Evolutionary conservation across 2,888 invertebrate genomes (phyloP).

Genomic region (Psococerastis gibbosa): DNA sequence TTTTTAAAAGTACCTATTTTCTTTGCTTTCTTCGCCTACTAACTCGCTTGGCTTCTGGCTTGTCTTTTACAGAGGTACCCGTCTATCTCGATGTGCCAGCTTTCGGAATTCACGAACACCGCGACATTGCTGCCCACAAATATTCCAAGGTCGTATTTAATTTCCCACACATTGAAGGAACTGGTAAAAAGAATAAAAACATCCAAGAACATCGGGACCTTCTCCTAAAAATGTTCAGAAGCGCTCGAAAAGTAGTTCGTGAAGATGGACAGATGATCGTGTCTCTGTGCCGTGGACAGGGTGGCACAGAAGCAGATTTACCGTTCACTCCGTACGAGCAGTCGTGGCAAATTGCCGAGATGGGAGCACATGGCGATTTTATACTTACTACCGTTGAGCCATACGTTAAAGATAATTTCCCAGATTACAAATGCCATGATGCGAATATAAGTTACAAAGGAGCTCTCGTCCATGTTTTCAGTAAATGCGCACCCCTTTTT

Average conservation of each 20-base stretch:
- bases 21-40: too few relatives aligned
- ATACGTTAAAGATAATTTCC: slow-evolving; percentile 24
- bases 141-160: slow-evolving; percentile 37
- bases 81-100: slow-evolving; percentile 32
- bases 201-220: slow-evolving; percentile 33
- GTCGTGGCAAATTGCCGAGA: slow-evolving; percentile 34
- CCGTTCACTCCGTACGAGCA: slow-evolving; percentile 29
- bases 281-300: slow-evolving; percentile 34
- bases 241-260: slow-evolving; percentile 22
- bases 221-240: slow-evolving; percentile 29
- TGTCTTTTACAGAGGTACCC: slow-evolving; percentile 28
- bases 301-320: slow-evolving; percentile 30
- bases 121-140: slow-evolving; percentile 18
- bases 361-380: slow-evolving; percentile 32
- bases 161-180: slow-evolving; percentile 40
- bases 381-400: slow-evolving; percentile 25
- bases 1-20: too few relatives aligned
- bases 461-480: slow-evolving; percentile 23
- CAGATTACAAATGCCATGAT: slow-evolving; percentile 26
- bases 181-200: slow-evolving; percentile 31
- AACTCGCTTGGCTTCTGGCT: too few relatives aligned
- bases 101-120: slow-evolving; percentile 25
- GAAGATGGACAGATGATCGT: slow-evolving; percentile 26
- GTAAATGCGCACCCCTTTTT: slow-evolving; percentile 12
- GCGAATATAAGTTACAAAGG: slow-evolving; percentile 23